Evolutionary conservation across 1,140 invertebrate species (phyloP).

Genomic region (Papilio helenus): DNA sequence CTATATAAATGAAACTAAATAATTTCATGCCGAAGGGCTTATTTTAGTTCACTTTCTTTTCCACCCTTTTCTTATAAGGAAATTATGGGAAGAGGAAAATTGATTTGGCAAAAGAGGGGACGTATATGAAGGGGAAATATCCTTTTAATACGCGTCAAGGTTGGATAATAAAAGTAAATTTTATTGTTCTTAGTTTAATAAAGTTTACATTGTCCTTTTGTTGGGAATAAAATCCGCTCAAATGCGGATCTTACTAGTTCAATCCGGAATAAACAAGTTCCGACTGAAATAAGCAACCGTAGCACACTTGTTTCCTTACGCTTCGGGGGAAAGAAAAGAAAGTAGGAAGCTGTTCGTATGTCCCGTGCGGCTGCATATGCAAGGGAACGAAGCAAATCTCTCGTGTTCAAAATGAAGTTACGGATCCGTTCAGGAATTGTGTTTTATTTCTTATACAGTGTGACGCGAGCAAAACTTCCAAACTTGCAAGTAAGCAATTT

Average conservation of each 20-base stretch:
- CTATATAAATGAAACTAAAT: neutral
- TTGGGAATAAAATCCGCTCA: conserved; percentile 42
- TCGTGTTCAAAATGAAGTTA: conserved; percentile 73
- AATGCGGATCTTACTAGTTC: conserved; percentile 65
- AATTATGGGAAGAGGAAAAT: too few relatives aligned
- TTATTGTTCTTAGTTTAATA: neutral
- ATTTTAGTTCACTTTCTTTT: too few relatives aligned
- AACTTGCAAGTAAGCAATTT: conserved; percentile 54
- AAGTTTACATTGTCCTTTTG: conserved; percentile 45
- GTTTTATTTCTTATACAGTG: conserved; percentile 65
- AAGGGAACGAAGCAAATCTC: conserved; percentile 60
- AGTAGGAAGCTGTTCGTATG: conserved; percentile 52
- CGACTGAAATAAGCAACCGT: conserved; percentile 70
- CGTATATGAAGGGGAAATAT: too few relatives aligned
- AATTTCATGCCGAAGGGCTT: too few relatives aligned
- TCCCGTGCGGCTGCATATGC: conserved; percentile 63
- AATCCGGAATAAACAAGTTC: conserved; percentile 71
- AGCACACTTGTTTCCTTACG: conserved; percentile 62
- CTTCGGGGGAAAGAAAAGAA: conserved; percentile 65
- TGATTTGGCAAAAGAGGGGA: too few relatives aligned
- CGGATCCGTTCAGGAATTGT: conserved; percentile 66
- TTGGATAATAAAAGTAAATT: neutral
- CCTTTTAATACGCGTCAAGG: too few relatives aligned
- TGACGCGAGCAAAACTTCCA: conserved; percentile 65
- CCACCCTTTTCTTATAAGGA: too few relatives aligned